These are phyloP conservation scores for Akabosia matsudoensis DNA, from an alignment of 1,140 invertebrate genomes.

Conservation along the genomic window DNA sequence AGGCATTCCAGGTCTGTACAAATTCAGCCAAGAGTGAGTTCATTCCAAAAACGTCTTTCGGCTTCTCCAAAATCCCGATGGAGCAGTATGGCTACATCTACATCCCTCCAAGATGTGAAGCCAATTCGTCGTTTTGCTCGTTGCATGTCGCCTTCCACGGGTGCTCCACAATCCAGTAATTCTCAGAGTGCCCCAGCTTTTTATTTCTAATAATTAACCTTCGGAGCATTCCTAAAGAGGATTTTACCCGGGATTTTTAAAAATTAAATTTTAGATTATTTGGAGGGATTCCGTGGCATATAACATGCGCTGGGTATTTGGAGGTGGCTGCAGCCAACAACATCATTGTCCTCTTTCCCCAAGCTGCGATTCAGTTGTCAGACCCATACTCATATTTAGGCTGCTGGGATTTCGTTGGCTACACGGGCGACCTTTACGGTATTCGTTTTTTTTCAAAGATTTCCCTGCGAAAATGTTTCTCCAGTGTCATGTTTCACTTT, in stretches of 20 bases:
- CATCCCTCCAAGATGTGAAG: slow-evolving; percentile 25
- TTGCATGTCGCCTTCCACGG: slow-evolving; percentile 41
- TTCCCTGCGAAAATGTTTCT: background rate
- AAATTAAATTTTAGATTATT: slow-evolving; percentile 29
- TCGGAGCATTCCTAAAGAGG: background rate
- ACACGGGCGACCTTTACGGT: slow-evolving; percentile 31
- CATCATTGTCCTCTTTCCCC: slow-evolving; percentile 41
- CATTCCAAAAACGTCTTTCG: slow-evolving; percentile 32
- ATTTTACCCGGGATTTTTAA: background rate
- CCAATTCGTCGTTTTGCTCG: slow-evolving; percentile 30
- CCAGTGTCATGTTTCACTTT: background rate
- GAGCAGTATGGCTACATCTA: slow-evolving; percentile 33
- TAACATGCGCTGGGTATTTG: slow-evolving; percentile 42
- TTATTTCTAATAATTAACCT: slow-evolving; percentile 8
- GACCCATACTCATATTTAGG: slow-evolving; percentile 40
- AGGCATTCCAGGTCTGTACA: slow-evolving; percentile 31
- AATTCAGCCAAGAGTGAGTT: slow-evolving; percentile 40
- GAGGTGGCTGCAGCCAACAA: slow-evolving; percentile 43
- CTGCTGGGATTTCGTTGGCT: slow-evolving; percentile 43
- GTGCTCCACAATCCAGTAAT: slow-evolving; percentile 38
- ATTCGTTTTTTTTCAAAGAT: background rate
- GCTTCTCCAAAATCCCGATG: slow-evolving; percentile 36
- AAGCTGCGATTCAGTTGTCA: slow-evolving; percentile 33
- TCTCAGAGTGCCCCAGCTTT: background rate
- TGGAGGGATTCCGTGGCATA: slow-evolving; percentile 36